These are phyloP conservation scores for Branchipolynoe longqiensis DNA, from an alignment of 2,888 invertebrate genomes.

Conservation along the genomic window DNA sequence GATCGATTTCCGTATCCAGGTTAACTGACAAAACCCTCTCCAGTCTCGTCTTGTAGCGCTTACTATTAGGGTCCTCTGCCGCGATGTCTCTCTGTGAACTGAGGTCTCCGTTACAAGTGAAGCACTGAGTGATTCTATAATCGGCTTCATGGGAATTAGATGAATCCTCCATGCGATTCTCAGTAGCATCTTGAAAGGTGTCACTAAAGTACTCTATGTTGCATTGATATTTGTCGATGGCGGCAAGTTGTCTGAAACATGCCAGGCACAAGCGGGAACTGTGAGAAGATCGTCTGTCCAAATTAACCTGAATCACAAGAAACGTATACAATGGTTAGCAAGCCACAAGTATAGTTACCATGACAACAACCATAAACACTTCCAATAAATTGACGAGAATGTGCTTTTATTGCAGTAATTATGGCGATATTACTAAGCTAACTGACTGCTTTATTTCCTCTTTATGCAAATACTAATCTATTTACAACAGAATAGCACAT, in stretches of 20 bases:
- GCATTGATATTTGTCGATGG: constrained; percentile 31
- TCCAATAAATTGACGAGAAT: no score
- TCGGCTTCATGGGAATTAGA: neutral
- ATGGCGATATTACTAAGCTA: no score
- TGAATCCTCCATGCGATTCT: neutral
- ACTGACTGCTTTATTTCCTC: no score
- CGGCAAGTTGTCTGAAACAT: neutral
- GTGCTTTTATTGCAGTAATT: no score
- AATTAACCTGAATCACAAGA: neutral
- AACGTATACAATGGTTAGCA: no score
- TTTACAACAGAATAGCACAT: no score
- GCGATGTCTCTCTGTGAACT: neutral
- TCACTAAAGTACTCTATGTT: constrained; percentile 23
- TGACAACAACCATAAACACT: no score
- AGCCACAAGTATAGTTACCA: no score
- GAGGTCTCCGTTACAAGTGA: neutral
- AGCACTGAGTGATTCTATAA: neutral
- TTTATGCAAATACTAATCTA: no score
- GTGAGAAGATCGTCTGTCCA: neutral
- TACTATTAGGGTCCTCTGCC: neutral
- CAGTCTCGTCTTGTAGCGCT: neutral
- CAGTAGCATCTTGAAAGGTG: constrained; percentile 1
- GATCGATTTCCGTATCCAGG: neutral
- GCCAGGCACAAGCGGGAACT: neutral
- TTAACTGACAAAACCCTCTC: neutral